phyloP scores from a whole-genome alignment of 2,888 invertebrate genomes.

The Polyommatus icarus region DNA sequence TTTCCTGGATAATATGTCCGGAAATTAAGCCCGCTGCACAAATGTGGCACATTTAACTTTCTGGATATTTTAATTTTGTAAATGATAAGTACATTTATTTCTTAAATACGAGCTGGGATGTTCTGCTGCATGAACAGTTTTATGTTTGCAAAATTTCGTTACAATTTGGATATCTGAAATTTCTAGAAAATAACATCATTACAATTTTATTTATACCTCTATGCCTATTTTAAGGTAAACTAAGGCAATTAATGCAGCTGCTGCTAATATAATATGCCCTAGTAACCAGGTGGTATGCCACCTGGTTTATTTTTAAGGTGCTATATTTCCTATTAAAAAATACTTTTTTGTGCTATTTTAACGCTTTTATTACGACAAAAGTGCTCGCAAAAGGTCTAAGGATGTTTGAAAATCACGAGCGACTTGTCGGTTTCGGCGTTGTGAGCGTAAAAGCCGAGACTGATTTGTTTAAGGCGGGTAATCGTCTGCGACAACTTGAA shows the following conservation, averaged over 20 bases:
- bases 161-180: no score
- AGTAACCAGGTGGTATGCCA: no score
- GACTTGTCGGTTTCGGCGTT: slow-evolving; percentile 9
- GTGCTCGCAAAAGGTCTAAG: neutral
- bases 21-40: slow-evolving; percentile 21
- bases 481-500: slow-evolving; percentile 27
- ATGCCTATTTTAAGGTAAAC: neutral
- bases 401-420: neutral
- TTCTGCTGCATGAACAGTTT: neutral
- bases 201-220: no score
- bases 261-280: neutral
- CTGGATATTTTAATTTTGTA: slow-evolving; percentile 20
- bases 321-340: neutral
- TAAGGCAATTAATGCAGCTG: neutral
- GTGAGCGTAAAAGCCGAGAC: slow-evolving; percentile 25
- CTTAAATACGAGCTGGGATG: slow-evolving; percentile 4
- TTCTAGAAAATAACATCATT: neutral
- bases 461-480: slow-evolving; percentile 28
- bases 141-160: neutral
- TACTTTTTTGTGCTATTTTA: neutral
- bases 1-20: slow-evolving; percentile 19
- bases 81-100: slow-evolving; percentile 20
- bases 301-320: neutral
- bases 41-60: slow-evolving; percentile 21
- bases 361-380: neutral